Evolutionary conservation across 2,888 invertebrate genomes (phyloP).

Genomic region (Cyclophora punctaria): DNA sequence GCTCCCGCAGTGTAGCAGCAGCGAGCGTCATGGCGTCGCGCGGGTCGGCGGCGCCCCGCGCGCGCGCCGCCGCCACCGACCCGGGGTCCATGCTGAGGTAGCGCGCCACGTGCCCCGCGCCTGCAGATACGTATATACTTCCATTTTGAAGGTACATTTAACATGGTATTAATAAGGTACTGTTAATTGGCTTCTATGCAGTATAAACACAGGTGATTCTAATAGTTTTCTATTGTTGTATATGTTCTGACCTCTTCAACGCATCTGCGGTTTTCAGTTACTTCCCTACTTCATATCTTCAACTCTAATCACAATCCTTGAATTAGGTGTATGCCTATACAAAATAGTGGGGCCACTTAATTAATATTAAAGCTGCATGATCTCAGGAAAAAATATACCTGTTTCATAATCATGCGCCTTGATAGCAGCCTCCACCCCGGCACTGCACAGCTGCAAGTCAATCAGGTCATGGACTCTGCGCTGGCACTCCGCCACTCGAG

Average conservation of each 20-base stretch:
- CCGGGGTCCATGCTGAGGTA: conserved; percentile 96
- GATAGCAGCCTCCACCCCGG: conserved; percentile 97
- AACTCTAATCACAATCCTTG: too few species aligned
- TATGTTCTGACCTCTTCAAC: too few species aligned
- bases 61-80: conserved; percentile 69
- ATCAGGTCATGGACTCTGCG: conserved; percentile 95
- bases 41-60: conserved; percentile 59
- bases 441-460: conserved; percentile 95
- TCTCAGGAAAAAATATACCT: conserved; percentile 37
- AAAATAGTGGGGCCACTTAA: too few species aligned
- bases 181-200: too few species aligned
- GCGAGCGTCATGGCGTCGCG: conserved; percentile 53
- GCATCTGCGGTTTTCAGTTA: too few species aligned
- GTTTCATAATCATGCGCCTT: conserved; percentile 97
- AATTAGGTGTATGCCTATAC: too few species aligned
- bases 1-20: conserved; percentile 51
- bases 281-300: too few species aligned
- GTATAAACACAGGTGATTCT: too few species aligned
- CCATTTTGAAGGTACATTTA: too few species aligned
- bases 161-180: too few species aligned
- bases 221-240: too few species aligned
- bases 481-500: conserved; percentile 94
- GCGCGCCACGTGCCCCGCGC: conserved; percentile 95
- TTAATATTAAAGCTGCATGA: too few species aligned
- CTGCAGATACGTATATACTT: conserved; percentile 40